phyloP scores from a whole-genome alignment of 2,888 invertebrate species.

The Lissocephala sabroskyi region DNA sequence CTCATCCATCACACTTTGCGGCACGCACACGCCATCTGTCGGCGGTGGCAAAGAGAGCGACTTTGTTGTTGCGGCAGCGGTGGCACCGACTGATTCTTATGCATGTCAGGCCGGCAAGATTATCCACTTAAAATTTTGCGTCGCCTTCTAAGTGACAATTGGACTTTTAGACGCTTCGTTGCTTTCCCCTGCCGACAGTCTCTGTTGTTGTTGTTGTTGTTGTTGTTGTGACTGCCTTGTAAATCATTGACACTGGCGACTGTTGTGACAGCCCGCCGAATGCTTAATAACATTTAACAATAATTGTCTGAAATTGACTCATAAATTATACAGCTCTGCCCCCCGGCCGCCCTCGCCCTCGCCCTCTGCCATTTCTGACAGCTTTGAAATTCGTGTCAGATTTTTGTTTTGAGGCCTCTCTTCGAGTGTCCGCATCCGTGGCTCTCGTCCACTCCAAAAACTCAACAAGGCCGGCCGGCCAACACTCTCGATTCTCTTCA shows the following conservation, averaged over 20 bases:
- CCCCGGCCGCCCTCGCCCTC: neutral
- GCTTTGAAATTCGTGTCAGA: no score
- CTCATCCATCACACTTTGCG: constrained; percentile 4
- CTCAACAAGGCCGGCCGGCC: no score
- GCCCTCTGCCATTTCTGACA: neutral
- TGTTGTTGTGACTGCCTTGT: constrained; percentile 34
- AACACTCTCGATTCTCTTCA: no score
- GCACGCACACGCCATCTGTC: constrained; percentile 15
- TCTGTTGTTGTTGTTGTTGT: constrained; percentile 19
- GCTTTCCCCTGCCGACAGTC: constrained; percentile 22
- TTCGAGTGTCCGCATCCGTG: no score
- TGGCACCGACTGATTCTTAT: constrained; percentile 33
- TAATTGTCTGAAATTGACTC: constrained; percentile 69
- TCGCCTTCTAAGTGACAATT: constrained; percentile 50
- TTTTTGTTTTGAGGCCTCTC: no score
- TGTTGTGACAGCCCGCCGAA: constrained; percentile 68
- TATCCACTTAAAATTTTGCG: constrained; percentile 57
- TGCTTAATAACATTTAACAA: constrained; percentile 70
- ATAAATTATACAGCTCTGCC: constrained; percentile 53
- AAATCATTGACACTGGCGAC: constrained; percentile 56
- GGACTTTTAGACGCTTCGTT: neutral
- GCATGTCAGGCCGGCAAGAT: constrained; percentile 52
- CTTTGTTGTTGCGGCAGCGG: neutral
- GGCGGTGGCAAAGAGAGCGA: constrained; percentile 1
- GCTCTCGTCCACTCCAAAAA: no score